Conservation (phyloP, 2,113 vertebrate species). For the Uria aalge region DNA sequence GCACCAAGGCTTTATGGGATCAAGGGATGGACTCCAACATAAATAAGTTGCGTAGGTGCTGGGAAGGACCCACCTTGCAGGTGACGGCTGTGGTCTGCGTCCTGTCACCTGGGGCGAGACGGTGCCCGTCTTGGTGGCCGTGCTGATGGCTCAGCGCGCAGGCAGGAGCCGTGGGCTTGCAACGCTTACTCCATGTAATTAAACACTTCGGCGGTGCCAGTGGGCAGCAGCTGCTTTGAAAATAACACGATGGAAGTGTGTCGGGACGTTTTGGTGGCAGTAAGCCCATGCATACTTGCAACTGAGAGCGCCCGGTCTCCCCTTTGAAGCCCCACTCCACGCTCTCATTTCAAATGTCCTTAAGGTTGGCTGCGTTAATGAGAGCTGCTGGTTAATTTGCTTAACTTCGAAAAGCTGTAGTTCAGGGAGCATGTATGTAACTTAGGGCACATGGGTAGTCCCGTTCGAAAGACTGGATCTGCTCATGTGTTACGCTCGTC, state of each 20-base stretch:
- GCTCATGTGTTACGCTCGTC: background rate
- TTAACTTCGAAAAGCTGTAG: background rate
- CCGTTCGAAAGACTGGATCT: background rate
- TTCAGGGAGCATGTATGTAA: accelerated
- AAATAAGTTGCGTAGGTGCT: background rate
- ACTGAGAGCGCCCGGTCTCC: background rate
- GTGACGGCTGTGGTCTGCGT: accelerated
- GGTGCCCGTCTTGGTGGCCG: accelerated
- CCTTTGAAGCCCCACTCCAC: background rate
- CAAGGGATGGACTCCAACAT: background rate
- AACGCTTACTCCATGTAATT: background rate
- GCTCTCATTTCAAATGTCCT: constrained; percentile 15
- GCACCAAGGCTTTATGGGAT: background rate
- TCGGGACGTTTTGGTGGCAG: constrained; percentile 30
- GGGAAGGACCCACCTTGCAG: background rate
- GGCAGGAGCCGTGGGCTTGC: background rate
- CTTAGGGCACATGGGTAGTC: background rate
- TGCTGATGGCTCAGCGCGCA: accelerated
- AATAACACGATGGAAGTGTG: background rate
- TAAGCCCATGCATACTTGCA: background rate
- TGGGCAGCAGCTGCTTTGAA: constrained; percentile 34
- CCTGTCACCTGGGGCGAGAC: background rate
- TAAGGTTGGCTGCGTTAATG: background rate
- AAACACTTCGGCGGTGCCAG: background rate
- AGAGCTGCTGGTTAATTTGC: background rate